Evolutionary conservation across 2,113 vertebrate species (phyloP).

Genomic region (Machaerirhynchus nigripectus): DNA sequence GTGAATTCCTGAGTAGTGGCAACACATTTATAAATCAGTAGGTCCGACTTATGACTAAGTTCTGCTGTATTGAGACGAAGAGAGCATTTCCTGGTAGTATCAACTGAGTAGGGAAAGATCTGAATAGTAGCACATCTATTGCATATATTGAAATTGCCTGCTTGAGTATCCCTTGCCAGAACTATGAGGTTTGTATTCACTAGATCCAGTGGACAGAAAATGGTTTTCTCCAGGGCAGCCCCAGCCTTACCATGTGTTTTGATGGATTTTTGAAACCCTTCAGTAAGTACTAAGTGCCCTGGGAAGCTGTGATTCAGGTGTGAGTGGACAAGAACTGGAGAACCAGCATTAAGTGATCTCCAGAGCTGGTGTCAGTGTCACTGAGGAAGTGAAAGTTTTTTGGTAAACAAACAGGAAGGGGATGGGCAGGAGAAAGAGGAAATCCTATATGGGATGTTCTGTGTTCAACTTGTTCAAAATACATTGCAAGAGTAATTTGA

Average conservation of each 20-base stretch:
- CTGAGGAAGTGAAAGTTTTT: slow-evolving; percentile 56
- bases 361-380: neutral
- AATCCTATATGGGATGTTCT: slow-evolving; percentile 19
- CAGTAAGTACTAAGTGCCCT: neutral
- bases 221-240: neutral
- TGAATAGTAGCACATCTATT: neutral
- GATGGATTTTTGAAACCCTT: neutral
- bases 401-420: slow-evolving; percentile 27
- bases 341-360: neutral
- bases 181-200: neutral
- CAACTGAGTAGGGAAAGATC: neutral
- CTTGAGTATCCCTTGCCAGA: neutral
- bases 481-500: neutral
- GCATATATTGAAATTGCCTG: neutral
- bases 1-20: neutral
- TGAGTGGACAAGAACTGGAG: neutral
- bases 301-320: neutral
- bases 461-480: neutral
- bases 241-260: neutral
- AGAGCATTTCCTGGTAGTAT: neutral
- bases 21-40: neutral
- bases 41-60: neutral
- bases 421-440: slow-evolving; percentile 53
- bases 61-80: neutral
- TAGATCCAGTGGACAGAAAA: neutral